Percentiles rank a stretch among this genome's conserved stretches.
These are phyloP conservation scores for Neodon shergylaensis DNA, from an alignment of 2,113 vertebrate genomes.

Conservation along the genomic window DNA sequence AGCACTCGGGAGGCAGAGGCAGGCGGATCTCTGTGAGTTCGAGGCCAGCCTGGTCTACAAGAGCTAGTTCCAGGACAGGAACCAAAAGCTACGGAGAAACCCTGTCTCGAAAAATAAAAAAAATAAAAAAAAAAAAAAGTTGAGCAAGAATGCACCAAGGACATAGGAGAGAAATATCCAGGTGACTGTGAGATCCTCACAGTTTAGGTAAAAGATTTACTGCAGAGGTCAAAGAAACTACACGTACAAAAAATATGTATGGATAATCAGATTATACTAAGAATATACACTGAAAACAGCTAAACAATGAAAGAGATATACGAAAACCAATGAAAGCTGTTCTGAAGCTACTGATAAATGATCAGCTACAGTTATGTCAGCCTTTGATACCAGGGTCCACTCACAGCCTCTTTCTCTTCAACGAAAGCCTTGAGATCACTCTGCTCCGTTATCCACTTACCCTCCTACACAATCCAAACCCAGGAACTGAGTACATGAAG, in stretches of 20 bases:
- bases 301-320: background rate
- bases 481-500: too few species aligned
- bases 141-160: background rate
- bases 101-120: too few species aligned
- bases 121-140: too few species aligned
- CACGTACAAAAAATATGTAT: background rate
- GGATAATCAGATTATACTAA: conserved; percentile 33
- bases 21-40: too few species aligned
- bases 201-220: background rate
- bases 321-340: background rate
- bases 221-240: background rate
- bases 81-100: too few species aligned
- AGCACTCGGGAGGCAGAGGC: too few species aligned
- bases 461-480: background rate
- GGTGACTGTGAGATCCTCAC: background rate
- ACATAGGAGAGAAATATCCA: background rate
- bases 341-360: background rate
- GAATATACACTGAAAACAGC: background rate
- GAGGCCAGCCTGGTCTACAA: too few species aligned
- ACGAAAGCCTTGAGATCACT: background rate
- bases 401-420: background rate
- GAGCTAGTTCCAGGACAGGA: too few species aligned
- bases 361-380: background rate
- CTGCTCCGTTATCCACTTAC: accelerated
- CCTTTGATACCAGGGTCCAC: background rate